Percentiles rank a stretch among this genome's conserved stretches.
Evolutionary conservation across 2,113 vertebrate genomes (phyloP).

Genomic region (Ardeotis arabs): DNA sequence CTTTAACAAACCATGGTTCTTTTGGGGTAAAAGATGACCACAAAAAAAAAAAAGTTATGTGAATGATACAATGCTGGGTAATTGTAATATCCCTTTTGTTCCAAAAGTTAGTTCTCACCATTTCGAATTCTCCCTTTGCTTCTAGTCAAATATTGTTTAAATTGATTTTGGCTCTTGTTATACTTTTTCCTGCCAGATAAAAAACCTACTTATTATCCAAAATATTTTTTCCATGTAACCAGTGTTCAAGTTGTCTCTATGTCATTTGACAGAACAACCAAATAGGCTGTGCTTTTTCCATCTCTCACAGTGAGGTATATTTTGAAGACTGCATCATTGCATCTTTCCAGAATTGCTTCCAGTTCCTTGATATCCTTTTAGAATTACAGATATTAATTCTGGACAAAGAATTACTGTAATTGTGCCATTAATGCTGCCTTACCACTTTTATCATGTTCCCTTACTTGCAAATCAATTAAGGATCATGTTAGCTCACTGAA

Average conservation of each 20-base stretch:
- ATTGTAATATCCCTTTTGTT: not conserved
- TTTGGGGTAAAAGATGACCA: not conserved
- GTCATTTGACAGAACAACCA: not conserved
- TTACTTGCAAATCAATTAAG: conserved; percentile 37
- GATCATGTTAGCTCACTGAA: conserved; percentile 7
- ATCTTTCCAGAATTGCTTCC: not conserved
- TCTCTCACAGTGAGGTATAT: not conserved
- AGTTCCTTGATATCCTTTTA: not conserved
- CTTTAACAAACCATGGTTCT: not conserved
- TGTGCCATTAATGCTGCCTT: not conserved
- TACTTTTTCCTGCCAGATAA: not conserved
- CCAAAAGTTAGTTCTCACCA: not conserved
- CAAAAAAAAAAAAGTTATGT: not conserved
- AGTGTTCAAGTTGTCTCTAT: not conserved
- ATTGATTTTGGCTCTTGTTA: not conserved
- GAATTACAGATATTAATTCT: not conserved
- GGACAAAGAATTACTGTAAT: conserved; percentile 6
- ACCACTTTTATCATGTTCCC: not conserved
- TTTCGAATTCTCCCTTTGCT: not conserved
- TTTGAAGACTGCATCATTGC: not conserved
- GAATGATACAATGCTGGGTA: not conserved
- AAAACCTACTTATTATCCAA: not conserved
- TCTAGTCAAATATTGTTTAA: not conserved
- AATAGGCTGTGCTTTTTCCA: not conserved
- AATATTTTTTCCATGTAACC: not conserved